These are phyloP conservation scores for Triplophysa yarkandensis DNA, from an alignment of 2,797 vertebrate genomes.

Conservation along the genomic window DNA sequence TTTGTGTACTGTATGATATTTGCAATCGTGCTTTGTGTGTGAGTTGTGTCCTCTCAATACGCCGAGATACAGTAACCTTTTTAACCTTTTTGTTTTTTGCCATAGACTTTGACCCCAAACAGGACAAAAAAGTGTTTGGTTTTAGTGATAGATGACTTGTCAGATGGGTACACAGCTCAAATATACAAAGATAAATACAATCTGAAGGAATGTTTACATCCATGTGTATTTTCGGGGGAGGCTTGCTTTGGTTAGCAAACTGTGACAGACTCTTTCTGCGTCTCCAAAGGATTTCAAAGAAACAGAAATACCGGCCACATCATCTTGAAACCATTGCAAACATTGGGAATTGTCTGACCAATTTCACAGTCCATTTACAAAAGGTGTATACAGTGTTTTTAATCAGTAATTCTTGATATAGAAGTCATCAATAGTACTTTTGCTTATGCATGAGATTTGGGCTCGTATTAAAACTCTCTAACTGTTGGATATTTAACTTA, in stretches of 20 bases:
- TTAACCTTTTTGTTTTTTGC: neutral
- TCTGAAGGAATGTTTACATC: slow-evolving; percentile 26
- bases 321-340: slow-evolving; percentile 36
- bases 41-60: neutral
- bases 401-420: neutral
- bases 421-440: neutral
- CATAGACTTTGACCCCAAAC: slow-evolving; percentile 24
- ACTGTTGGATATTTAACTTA: neutral
- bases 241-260: slow-evolving; percentile 23
- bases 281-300: neutral
- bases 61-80: neutral
- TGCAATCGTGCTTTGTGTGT: neutral
- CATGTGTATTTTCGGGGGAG: slow-evolving; percentile 10
- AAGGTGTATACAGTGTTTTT: slow-evolving; percentile 21
- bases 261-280: slow-evolving; percentile 2
- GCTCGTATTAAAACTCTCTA: neutral
- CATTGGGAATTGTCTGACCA: slow-evolving; percentile 16
- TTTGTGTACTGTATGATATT: slow-evolving; percentile 1
- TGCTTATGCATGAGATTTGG: neutral
- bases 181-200: slow-evolving; percentile 47
- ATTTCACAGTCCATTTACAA: slow-evolving; percentile 38
- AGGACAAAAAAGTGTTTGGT: slow-evolving; percentile 33
- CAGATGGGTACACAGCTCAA: slow-evolving; percentile 31
- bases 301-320: slow-evolving; percentile 24
- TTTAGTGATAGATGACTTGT: slow-evolving; percentile 30